These are phyloP conservation scores for Cyprinus carpio DNA, from an alignment of 2,113 vertebrate species.

Conservation along the genomic window DNA sequence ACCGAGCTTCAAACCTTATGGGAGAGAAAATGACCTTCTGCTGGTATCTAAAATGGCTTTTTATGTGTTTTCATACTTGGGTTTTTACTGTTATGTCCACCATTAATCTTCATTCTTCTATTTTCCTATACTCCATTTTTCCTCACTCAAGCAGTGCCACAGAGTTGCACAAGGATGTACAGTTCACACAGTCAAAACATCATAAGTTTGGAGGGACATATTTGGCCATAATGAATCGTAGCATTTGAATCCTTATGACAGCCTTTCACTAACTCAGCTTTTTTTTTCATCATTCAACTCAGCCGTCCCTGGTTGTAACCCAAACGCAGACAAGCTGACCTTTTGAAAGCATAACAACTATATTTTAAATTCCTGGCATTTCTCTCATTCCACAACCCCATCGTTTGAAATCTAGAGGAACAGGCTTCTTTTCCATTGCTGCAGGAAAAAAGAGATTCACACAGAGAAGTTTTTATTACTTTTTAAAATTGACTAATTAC, in stretches of 20 bases:
- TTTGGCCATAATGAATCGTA: background rate
- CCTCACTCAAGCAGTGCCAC: background rate
- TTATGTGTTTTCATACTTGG: background rate
- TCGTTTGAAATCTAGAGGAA: background rate
- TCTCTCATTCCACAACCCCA: background rate
- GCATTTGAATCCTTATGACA: constrained; percentile 10
- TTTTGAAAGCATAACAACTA: constrained; percentile 29
- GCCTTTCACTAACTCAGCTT: background rate
- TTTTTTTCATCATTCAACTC: constrained; percentile 12
- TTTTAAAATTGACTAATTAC: too few relatives aligned
- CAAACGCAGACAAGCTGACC: constrained; percentile 39
- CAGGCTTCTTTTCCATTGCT: background rate
- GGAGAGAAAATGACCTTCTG: constrained; percentile 6
- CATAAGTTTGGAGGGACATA: constrained; percentile 11
- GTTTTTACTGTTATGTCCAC: background rate
- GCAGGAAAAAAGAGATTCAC: background rate
- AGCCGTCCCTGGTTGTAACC: constrained; percentile 18
- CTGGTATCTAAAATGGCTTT: background rate
- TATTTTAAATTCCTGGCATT: constrained; percentile 38
- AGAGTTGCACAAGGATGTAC: background rate
- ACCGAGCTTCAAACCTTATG: background rate
- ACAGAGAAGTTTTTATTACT: too few relatives aligned
- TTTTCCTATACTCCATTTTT: background rate
- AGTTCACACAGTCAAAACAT: background rate
- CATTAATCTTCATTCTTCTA: background rate